Percentiles rank a stretch among this genome's conserved stretches.
phyloP scores from a whole-genome alignment of 2,888 invertebrate species.

The Barypeithes pellucidus region DNA sequence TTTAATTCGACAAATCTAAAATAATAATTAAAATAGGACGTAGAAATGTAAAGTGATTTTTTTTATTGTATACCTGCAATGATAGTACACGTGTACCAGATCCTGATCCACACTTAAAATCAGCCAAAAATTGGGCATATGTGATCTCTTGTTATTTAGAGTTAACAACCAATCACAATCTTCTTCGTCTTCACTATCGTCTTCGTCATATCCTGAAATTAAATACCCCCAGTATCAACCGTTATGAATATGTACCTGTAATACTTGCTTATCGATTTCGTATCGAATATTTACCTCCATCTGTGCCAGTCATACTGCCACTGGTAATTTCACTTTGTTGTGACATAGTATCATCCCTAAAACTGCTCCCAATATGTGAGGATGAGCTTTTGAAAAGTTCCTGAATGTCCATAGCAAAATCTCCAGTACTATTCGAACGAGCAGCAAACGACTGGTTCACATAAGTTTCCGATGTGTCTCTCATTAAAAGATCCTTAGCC shows the following conservation, averaged over 20 bases:
- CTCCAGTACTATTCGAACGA: slow-evolving; percentile 28
- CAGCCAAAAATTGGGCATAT: slow-evolving; percentile 81
- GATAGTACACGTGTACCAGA: slow-evolving; percentile 78
- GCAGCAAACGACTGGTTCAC: slow-evolving; percentile 26
- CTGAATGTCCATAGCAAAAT: slow-evolving; percentile 37
- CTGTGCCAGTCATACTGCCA: slow-evolving; percentile 64
- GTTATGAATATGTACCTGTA: neutral
- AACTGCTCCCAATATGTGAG: slow-evolving; percentile 43
- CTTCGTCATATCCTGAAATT: slow-evolving; percentile 75
- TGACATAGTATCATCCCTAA: slow-evolving; percentile 58
- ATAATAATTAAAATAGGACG: neutral
- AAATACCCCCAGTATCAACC: slow-evolving; percentile 1
- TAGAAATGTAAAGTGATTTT: neutral
- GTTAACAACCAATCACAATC: slow-evolving; percentile 75
- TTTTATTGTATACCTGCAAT: slow-evolving; percentile 73
- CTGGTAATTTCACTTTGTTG: slow-evolving; percentile 67
- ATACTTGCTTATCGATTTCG: too few species aligned
- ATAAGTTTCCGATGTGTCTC: slow-evolving; percentile 30
- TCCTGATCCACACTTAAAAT: slow-evolving; percentile 76
- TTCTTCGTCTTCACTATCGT: slow-evolving; percentile 76
- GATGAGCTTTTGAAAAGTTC: slow-evolving; percentile 35
- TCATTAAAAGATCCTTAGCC: slow-evolving; percentile 65
- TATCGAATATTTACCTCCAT: slow-evolving; percentile 61
- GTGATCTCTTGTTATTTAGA: slow-evolving; percentile 72
- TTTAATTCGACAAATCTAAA: slow-evolving; percentile 73